Evolutionary conservation across 2,797 vertebrate species (phyloP).

Genomic region (Lates japonicus): DNA sequence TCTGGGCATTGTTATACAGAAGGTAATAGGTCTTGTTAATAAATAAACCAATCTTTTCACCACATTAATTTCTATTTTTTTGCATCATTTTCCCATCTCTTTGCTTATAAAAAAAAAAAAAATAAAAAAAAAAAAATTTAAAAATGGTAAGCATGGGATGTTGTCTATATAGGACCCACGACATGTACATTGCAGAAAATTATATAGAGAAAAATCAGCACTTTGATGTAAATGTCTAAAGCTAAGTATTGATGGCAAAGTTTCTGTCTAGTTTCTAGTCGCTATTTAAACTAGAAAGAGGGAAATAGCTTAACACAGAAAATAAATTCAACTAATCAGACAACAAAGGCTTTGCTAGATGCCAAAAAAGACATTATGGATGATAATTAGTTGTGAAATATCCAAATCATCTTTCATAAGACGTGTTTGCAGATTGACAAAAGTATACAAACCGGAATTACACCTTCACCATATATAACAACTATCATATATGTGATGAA

Average conservation of each 20-base stretch:
- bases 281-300: background rate
- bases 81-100: background rate
- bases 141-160: conserved; percentile 5
- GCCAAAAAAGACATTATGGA: background rate
- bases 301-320: background rate
- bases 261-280: conserved; percentile 9
- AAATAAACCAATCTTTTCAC: conserved; percentile 44
- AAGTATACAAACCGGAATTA: conserved; percentile 9
- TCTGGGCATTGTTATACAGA: background rate
- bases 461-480: background rate
- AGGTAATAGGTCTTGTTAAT: conserved; percentile 37
- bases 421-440: conserved; percentile 11
- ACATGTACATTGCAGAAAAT: background rate
- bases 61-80: conserved; percentile 1
- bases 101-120: background rate
- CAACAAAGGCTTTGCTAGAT: background rate
- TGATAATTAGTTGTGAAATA: conserved; percentile 18
- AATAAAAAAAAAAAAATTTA: background rate
- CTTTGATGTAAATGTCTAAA: conserved; percentile 12
- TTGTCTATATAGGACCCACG: background rate
- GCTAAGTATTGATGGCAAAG: background rate
- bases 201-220: conserved; percentile 2
- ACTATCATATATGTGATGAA: background rate
- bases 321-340: conserved; percentile 3
- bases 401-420: conserved; percentile 2